These are phyloP conservation scores for Hyperopisus bebe DNA, from an alignment of 2,113 vertebrate genomes.

Conservation along the genomic window DNA sequence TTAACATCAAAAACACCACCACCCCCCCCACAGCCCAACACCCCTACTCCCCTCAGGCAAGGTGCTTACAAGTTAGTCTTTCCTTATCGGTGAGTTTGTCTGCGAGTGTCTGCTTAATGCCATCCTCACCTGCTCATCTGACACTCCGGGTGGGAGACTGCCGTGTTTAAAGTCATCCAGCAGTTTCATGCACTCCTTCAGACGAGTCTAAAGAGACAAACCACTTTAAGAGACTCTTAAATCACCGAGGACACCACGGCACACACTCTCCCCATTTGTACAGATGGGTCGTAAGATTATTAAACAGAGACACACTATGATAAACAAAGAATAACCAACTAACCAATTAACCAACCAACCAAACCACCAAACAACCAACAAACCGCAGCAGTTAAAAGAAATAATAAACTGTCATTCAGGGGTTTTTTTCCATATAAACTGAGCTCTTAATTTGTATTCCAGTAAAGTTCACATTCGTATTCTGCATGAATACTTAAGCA, in stretches of 20 bases:
- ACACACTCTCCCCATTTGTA: not conserved
- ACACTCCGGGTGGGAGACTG: constrained; percentile 66
- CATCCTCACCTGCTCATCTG: constrained; percentile 71
- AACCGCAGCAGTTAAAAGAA: not conserved
- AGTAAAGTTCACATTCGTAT: not conserved
- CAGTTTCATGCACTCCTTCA: constrained; percentile 74
- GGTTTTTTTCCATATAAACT: not conserved
- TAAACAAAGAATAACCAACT: not conserved
- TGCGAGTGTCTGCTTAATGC: not conserved
- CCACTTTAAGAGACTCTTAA: not conserved
- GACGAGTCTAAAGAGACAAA: constrained; percentile 59
- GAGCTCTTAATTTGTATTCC: not conserved
- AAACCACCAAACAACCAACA: not conserved
- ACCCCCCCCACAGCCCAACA: not conserved
- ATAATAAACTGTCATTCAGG: not conserved
- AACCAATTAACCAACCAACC: not conserved
- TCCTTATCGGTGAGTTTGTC: not conserved
- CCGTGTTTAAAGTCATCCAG: constrained; percentile 73
- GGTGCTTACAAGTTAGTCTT: not conserved
- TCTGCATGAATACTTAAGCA: not conserved
- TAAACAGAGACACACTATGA: not conserved
- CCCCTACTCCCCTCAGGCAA: not conserved
- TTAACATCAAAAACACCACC: not conserved
- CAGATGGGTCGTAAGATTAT: not conserved
- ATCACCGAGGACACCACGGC: not conserved